Conservation (phyloP, 2,113 vertebrate species). For the Sceloporus tristichus region DNA sequence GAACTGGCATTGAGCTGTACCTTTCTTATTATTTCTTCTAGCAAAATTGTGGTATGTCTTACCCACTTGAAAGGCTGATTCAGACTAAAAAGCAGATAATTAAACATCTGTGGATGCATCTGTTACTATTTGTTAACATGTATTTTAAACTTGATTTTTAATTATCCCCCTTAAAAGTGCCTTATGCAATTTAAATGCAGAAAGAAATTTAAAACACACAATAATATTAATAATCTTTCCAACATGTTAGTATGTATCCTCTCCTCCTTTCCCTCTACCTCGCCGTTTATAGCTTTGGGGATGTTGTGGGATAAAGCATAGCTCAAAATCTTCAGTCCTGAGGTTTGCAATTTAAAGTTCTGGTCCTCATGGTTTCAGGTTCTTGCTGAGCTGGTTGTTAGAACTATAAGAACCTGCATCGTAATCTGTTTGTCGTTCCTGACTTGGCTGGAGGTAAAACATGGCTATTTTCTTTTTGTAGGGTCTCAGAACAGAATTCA, state of each 20-base stretch:
- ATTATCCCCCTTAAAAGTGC: too few relatives aligned
- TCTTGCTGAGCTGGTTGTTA: not conserved
- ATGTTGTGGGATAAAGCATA: not conserved
- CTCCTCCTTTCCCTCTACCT: too few relatives aligned
- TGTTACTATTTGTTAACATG: too few relatives aligned
- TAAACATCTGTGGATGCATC: too few relatives aligned
- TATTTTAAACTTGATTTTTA: not conserved
- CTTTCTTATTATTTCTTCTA: too few relatives aligned
- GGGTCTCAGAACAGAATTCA: constrained; percentile 69
- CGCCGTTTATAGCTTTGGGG: too few relatives aligned
- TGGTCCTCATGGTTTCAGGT: not conserved
- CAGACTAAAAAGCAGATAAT: too few relatives aligned
- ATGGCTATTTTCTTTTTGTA: constrained; percentile 44
- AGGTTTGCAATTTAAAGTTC: not conserved
- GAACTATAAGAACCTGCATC: not conserved
- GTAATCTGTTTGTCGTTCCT: not conserved
- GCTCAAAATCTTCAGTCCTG: not conserved
- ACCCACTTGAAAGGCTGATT: too few relatives aligned
- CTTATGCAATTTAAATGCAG: not conserved
- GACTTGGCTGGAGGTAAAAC: not conserved
- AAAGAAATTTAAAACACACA: not conserved
- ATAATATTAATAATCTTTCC: too few relatives aligned
- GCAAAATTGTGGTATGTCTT: too few relatives aligned
- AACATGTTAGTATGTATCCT: too few relatives aligned
- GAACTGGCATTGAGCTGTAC: not conserved